Evolutionary conservation across 2,113 vertebrate species (phyloP).

Genomic region (Vireo altiloquus): DNA sequence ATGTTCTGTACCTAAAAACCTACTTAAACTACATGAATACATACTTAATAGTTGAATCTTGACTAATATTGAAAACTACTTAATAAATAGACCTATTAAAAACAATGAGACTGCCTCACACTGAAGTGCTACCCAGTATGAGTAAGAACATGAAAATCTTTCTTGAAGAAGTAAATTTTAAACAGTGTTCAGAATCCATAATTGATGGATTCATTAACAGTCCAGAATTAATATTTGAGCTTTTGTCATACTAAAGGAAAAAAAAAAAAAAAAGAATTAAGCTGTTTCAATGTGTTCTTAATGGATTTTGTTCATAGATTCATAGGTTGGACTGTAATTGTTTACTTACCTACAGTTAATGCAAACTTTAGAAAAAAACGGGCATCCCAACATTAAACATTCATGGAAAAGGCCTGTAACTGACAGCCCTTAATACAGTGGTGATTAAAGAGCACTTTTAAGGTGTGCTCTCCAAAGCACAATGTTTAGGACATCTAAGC

Average conservation of each 20-base stretch:
- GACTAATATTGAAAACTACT: not conserved
- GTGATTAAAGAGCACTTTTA: constrained; percentile 38
- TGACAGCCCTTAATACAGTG: not conserved
- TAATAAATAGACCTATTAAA: constrained; percentile 13
- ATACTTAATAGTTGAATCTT: not conserved
- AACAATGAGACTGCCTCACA: not conserved
- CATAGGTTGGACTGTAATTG: not conserved
- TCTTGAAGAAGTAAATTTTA: constrained; percentile 7
- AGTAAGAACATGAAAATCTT: constrained; percentile 8
- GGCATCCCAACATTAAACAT: constrained; percentile 11
- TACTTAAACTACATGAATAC: not conserved
- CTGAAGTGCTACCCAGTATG: not conserved
- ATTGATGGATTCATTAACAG: constrained; percentile 5
- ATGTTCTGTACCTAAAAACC: not conserved
- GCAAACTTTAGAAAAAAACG: not conserved
- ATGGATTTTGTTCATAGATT: not conserved
- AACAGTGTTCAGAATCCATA: not conserved
- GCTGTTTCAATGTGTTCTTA: not conserved
- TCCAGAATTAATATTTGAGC: not conserved
- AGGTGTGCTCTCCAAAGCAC: not conserved
- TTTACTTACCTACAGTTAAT: not conserved
- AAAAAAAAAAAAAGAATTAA: not conserved
- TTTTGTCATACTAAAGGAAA: not conserved
- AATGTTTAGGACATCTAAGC: constrained; percentile 10
- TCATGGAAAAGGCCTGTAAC: not conserved